Evolutionary conservation across 2,113 vertebrate genomes (phyloP).

Genomic region (Cynoglossus semilaevis): DNA sequence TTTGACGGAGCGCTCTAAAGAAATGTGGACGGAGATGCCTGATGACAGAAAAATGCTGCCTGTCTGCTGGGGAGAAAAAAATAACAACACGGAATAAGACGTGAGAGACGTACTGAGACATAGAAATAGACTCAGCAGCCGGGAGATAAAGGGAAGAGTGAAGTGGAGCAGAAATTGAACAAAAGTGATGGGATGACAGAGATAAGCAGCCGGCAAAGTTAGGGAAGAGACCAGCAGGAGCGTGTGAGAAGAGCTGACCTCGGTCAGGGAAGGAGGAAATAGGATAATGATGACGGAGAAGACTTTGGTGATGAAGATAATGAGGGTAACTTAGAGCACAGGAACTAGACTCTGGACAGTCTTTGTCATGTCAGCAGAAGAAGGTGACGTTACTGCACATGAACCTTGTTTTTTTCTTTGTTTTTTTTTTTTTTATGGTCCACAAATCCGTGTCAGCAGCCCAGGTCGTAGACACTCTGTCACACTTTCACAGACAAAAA

Average conservation of each 20-base stretch:
- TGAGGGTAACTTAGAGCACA: background rate
- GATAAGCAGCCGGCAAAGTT: slow-evolving; percentile 42
- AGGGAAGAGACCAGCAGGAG: slow-evolving; percentile 16
- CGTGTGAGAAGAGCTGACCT: slow-evolving; percentile 54
- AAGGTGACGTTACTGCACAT: slow-evolving; percentile 51
- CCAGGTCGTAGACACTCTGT: slow-evolving; percentile 20
- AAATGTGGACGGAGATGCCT: slow-evolving; percentile 32
- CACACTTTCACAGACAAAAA: background rate
- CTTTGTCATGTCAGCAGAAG: slow-evolving; percentile 57
- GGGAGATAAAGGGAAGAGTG: slow-evolving; percentile 48
- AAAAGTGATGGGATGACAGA: slow-evolving; percentile 52
- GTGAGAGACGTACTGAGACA: slow-evolving; percentile 32
- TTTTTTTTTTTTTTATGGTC: slow-evolving; percentile 31
- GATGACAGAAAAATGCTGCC: slow-evolving; percentile 46
- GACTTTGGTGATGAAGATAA: background rate
- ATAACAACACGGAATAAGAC: slow-evolving; percentile 4
- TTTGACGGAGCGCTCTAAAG: slow-evolving; percentile 51
- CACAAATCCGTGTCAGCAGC: slow-evolving; percentile 44
- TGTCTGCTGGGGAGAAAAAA: slow-evolving; percentile 13
- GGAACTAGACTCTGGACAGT: slow-evolving; percentile 15
- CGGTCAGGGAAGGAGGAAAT: slow-evolving; percentile 16
- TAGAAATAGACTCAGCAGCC: slow-evolving; percentile 49
- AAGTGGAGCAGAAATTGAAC: slow-evolving; percentile 47
- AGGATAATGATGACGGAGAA: slow-evolving; percentile 5
- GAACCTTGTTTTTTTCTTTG: slow-evolving; percentile 51